Conservation (phyloP, 1,140 invertebrate species). For the Trichoplusia ni region DNA sequence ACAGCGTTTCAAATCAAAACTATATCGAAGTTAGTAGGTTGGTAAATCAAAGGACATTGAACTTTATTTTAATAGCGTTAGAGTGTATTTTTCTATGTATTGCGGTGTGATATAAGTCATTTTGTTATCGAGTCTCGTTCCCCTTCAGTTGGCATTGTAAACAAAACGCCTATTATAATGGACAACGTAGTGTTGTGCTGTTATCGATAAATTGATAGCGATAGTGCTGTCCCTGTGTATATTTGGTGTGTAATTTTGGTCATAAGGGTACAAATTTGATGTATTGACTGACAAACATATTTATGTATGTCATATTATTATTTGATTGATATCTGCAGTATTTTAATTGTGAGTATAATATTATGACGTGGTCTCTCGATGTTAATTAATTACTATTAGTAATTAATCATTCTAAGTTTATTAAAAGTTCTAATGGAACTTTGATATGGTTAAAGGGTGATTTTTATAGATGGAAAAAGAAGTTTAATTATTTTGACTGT, state of each 20-base stretch:
- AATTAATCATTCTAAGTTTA: no score
- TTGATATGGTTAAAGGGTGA: no score
- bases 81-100: constrained; percentile 37
- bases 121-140: constrained; percentile 42
- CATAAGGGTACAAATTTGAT: not conserved
- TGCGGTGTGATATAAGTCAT: constrained; percentile 29
- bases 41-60: constrained; percentile 26
- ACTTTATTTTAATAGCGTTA: constrained; percentile 28
- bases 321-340: no score
- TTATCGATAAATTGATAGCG: constrained; percentile 39
- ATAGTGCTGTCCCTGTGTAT: constrained; percentile 16
- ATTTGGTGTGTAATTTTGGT: constrained; percentile 2
- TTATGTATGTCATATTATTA: no score
- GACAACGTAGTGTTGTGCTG: constrained; percentile 52
- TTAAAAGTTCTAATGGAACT: no score
- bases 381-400: no score
- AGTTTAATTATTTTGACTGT: no score
- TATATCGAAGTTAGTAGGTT: constrained; percentile 27
- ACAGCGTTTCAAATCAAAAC: constrained; percentile 15
- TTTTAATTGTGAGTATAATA: no score
- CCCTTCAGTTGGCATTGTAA: constrained; percentile 74
- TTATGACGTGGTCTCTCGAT: no score
- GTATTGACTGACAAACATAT: constrained; percentile 16
- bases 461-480: no score
- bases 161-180: constrained; percentile 78